Evolutionary conservation across 2,797 vertebrate genomes (phyloP).

Genomic region (Poecilia picta): DNA sequence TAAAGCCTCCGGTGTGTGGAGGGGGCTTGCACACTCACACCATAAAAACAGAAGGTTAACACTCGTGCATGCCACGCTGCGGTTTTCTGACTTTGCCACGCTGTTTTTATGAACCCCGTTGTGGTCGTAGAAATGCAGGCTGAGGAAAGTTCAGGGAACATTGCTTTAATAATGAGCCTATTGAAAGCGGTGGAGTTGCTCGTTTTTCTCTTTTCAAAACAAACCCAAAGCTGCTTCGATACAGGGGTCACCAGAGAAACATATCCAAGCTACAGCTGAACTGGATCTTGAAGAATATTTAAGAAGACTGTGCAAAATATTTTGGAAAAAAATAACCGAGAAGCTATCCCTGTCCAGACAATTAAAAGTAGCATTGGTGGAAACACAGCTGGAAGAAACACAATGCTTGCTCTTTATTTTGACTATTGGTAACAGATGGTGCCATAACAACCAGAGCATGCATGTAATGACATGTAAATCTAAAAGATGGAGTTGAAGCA

Average conservation of each 20-base stretch:
- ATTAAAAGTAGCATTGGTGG: background rate
- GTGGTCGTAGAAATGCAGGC: conserved; percentile 67
- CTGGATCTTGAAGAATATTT: conserved; percentile 24
- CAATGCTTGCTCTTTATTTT: conserved; percentile 2
- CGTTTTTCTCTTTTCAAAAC: conserved; percentile 70
- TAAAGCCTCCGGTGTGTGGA: conserved; percentile 31
- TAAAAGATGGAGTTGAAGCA: background rate
- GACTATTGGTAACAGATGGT: background rate
- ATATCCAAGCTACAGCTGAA: conserved; percentile 27
- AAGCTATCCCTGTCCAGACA: background rate
- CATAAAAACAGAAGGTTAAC: conserved; percentile 29
- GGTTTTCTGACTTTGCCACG: conserved; percentile 63
- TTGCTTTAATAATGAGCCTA: conserved; percentile 74
- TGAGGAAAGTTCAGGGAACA: conserved; percentile 59
- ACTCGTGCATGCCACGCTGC: conserved; percentile 36
- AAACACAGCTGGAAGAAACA: conserved; percentile 1
- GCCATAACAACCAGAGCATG: background rate
- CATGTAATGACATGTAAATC: background rate
- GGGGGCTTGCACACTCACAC: conserved; percentile 1
- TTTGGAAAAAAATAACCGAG: background rate
- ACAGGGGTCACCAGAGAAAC: conserved; percentile 52
- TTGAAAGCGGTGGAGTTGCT: conserved; percentile 70
- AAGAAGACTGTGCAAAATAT: conserved; percentile 18
- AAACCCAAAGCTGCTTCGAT: conserved; percentile 53
- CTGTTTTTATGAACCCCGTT: conserved; percentile 74